Conservation (phyloP, 2,797 vertebrate species). For the Ptychobarbus kaznakovi region DNA sequence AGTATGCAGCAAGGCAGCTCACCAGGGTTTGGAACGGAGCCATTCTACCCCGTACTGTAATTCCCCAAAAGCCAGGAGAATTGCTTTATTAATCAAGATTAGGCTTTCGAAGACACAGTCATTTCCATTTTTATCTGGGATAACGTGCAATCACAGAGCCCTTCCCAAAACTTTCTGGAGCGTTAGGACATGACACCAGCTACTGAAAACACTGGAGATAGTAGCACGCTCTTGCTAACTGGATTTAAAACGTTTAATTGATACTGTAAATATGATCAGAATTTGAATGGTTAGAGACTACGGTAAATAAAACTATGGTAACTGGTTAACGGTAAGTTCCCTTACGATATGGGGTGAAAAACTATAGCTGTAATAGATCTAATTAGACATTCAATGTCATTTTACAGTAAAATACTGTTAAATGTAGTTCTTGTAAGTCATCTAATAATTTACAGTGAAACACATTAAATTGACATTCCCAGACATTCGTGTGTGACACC, state of each 20-base stretch:
- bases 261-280: not conserved
- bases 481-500: no score
- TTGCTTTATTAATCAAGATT: conserved; percentile 6
- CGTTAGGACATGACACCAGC: not conserved
- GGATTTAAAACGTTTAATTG: not conserved
- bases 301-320: not conserved
- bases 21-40: not conserved
- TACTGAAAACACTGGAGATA: not conserved
- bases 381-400: not conserved
- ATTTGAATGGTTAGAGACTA: not conserved
- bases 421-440: not conserved
- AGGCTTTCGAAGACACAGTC: not conserved
- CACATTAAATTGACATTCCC: not conserved
- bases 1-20: not conserved
- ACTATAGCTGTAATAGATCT: not conserved
- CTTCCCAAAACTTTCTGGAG: not conserved
- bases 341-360: not conserved
- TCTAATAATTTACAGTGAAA: not conserved
- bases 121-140: conserved; percentile 31
- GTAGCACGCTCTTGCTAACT: not conserved
- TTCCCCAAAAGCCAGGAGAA: not conserved
- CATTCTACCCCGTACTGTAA: conserved; percentile 15
- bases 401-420: not conserved
- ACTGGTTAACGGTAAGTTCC: not conserved
- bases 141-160: not conserved